These are phyloP conservation scores for Lates japonicus DNA, from an alignment of 2,797 vertebrate genomes.

Conservation along the genomic window DNA sequence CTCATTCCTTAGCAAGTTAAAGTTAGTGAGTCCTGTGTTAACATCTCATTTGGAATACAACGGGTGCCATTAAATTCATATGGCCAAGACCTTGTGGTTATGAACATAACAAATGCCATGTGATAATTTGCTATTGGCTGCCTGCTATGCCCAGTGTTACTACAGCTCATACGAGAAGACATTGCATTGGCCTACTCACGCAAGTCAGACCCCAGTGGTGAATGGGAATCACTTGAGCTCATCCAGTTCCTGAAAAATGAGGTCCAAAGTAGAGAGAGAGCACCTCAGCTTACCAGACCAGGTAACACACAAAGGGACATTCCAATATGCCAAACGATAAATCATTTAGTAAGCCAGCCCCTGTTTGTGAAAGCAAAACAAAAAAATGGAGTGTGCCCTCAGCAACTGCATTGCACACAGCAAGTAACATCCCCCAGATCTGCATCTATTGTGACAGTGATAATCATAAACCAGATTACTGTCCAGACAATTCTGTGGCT, in stretches of 20 bases:
- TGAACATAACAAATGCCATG: no score
- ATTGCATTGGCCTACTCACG: slow-evolving; percentile 20
- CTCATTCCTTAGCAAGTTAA: no score
- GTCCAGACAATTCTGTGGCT: background rate
- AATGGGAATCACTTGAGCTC: slow-evolving; percentile 29
- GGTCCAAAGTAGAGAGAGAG: slow-evolving; percentile 15
- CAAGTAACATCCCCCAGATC: no score
- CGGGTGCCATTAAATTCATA: no score
- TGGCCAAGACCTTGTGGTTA: no score
- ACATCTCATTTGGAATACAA: no score
- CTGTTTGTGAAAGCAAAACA: no score
- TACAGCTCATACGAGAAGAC: slow-evolving; percentile 47
- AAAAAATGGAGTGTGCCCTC: no score
- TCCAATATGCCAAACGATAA: no score
- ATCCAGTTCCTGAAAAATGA: slow-evolving; percentile 32
- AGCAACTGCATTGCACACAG: no score
- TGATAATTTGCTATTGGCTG: background rate
- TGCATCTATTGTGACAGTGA: slow-evolving; percentile 10
- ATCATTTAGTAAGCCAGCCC: no score
- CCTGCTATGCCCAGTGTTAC: slow-evolving; percentile 35
- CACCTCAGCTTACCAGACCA: slow-evolving; percentile 14
- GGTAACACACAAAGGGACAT: background rate
- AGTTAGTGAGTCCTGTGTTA: no score
- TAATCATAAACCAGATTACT: slow-evolving; percentile 22
- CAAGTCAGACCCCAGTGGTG: background rate